phyloP scores from a whole-genome alignment of 30 jellyfish, hydroid and myxozoan species.

The Chironex yamaguchii region DNA sequence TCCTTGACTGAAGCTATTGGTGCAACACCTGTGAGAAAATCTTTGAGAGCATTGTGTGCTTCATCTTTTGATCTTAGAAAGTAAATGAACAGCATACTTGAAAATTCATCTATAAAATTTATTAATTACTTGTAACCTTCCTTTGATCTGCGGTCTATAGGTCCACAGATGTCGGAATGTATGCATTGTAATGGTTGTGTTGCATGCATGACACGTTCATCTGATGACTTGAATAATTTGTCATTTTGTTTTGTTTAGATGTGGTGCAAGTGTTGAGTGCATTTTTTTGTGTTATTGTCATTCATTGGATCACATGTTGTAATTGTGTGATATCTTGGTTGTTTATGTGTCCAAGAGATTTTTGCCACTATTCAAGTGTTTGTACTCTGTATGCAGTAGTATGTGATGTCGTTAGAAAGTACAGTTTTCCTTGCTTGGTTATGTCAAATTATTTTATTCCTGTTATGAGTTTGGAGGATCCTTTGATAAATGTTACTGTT shows the following conservation, averaged over 20 bases:
- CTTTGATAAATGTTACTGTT: not conserved
- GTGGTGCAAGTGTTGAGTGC: conserved; percentile 26
- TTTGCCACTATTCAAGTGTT: conserved; percentile 58
- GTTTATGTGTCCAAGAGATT: conserved; percentile 45
- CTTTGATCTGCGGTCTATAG: conserved; percentile 25
- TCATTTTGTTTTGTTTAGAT: conserved; percentile 57
- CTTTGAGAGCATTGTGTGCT: conserved; percentile 1
- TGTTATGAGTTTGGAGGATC: not conserved
- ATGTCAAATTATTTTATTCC: conserved; percentile 12
- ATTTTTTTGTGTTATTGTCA: conserved; percentile 24
- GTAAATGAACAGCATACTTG: conserved; percentile 41
- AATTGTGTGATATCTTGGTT: conserved; percentile 23
- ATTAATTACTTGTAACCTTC: conserved; percentile 53
- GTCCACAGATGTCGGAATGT: conserved; percentile 60
- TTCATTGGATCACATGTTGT: conserved; percentile 31
- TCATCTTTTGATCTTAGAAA: not conserved
- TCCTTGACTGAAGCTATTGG: conserved; percentile 22
- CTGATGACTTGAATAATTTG: conserved; percentile 19
- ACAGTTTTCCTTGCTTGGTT: conserved; percentile 13
- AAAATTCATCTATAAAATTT: conserved; percentile 40
- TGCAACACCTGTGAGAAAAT: conserved; percentile 13
- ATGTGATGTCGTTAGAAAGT: conserved; percentile 16
- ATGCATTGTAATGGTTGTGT: conserved; percentile 44
- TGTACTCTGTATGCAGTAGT: conserved; percentile 16
- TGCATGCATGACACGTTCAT: conserved; percentile 11